Evolutionary conservation across 1,140 invertebrate genomes (phyloP).

Genomic region (Stenopsyche tienmushanensis): DNA sequence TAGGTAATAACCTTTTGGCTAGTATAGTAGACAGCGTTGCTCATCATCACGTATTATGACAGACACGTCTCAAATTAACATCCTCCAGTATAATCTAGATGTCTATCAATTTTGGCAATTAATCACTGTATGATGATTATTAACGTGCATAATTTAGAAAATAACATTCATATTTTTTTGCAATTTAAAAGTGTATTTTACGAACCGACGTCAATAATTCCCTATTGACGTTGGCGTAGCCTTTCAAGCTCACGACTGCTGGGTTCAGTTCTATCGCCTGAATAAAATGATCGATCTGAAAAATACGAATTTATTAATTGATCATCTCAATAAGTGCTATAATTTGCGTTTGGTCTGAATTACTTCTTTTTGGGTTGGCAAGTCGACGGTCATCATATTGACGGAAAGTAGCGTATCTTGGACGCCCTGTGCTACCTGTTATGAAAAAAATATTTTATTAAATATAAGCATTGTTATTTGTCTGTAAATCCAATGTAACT

Average conservation of each 20-base stretch:
- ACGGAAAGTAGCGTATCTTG: constrained; percentile 58
- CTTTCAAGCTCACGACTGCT: constrained; percentile 61
- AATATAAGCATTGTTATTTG: too few relatives aligned
- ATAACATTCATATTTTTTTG: too few relatives aligned
- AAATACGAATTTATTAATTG: constrained; percentile 39
- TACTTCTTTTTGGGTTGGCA: constrained; percentile 58
- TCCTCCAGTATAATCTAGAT: too few relatives aligned
- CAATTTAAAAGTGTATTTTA: too few relatives aligned
- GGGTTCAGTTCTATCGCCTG: constrained; percentile 65
- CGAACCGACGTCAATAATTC: constrained; percentile 60
- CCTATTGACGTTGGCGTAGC: constrained; percentile 61
- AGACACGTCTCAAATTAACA: too few relatives aligned
- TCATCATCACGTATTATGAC: too few relatives aligned
- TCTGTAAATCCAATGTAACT: too few relatives aligned
- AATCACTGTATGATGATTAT: too few relatives aligned
- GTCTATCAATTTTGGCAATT: too few relatives aligned
- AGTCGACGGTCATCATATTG: constrained; percentile 55
- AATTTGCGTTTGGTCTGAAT: background rate
- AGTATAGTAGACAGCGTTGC: too few relatives aligned
- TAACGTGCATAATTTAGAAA: too few relatives aligned
- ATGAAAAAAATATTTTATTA: constrained; percentile 9
- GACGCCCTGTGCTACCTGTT: constrained; percentile 56
- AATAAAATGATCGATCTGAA: constrained; percentile 62
- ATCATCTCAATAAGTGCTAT: background rate
- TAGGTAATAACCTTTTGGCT: too few relatives aligned